phyloP scores from a whole-genome alignment of 2,888 invertebrate genomes.

The Ditula angustiorana region DNA sequence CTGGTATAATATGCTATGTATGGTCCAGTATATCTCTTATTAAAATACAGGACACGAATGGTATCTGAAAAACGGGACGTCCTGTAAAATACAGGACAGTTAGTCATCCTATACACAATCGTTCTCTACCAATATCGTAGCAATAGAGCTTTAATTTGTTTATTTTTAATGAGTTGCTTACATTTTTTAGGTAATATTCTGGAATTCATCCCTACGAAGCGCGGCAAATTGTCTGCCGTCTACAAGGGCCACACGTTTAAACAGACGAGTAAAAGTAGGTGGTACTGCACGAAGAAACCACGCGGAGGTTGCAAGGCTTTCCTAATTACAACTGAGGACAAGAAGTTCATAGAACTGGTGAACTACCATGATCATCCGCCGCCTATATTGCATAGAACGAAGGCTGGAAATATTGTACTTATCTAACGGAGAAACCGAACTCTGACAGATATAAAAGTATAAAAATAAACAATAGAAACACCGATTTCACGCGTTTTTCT shows the following conservation, averaged over 20 bases:
- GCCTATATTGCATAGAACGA: not conserved
- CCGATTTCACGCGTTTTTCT: too few relatives aligned
- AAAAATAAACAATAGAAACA: too few relatives aligned
- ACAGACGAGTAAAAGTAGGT: conserved; percentile 47
- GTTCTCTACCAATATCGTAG: too few relatives aligned
- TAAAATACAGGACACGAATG: too few relatives aligned
- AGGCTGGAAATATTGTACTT: not conserved
- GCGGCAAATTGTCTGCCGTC: conserved; percentile 28
- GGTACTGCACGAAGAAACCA: conserved; percentile 49
- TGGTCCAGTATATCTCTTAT: too few relatives aligned
- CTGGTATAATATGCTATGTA: too few relatives aligned
- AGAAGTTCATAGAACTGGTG: not conserved
- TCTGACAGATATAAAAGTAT: too few relatives aligned
- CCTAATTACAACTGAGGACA: not conserved
- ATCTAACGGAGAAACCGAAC: not conserved
- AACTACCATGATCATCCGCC: conserved; percentile 17
- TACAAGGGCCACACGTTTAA: conserved; percentile 48
- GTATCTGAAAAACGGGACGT: too few relatives aligned
- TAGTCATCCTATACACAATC: too few relatives aligned
- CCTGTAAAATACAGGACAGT: too few relatives aligned
- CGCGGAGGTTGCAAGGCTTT: conserved; percentile 24
- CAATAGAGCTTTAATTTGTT: too few relatives aligned
- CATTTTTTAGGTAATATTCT: not conserved
- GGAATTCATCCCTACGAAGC: conserved; percentile 17
- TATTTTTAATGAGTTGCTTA: not conserved